These are phyloP conservation scores for Chymomyza costata DNA, from an alignment of 1,140 invertebrate species.

Conservation along the genomic window DNA sequence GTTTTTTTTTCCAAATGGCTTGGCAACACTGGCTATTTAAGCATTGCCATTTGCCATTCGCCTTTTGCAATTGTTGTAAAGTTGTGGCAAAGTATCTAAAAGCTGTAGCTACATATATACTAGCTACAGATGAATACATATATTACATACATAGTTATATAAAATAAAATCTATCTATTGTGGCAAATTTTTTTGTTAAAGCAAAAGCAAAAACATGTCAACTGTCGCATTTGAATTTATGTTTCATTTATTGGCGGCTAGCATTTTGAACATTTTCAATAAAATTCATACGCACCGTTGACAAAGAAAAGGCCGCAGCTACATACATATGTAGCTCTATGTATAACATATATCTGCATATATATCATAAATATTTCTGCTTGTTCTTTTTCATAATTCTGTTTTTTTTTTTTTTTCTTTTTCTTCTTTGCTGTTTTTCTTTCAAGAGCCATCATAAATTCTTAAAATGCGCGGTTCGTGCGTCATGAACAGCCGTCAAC, in stretches of 20 bases:
- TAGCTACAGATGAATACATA: background rate
- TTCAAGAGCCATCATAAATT: constrained; percentile 62
- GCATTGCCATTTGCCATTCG: too few relatives aligned
- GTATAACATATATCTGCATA: background rate
- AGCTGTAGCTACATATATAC: too few relatives aligned
- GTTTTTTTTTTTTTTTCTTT: constrained; percentile 20
- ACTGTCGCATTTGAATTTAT: constrained; percentile 48
- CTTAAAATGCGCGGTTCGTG: constrained; percentile 39
- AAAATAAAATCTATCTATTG: too few relatives aligned
- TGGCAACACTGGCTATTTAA: too few relatives aligned
- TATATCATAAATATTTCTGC: constrained; percentile 3
- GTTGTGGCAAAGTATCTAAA: too few relatives aligned
- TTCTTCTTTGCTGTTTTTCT: constrained; percentile 4
- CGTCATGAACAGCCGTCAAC: constrained; percentile 65
- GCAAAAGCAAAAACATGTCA: too few relatives aligned
- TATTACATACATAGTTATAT: constrained; percentile 1
- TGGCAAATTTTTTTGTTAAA: too few relatives aligned
- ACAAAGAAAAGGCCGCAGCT: constrained; percentile 21
- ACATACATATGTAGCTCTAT: constrained; percentile 1
- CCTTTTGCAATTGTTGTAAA: too few relatives aligned
- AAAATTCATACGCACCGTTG: constrained; percentile 49
- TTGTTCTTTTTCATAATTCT: constrained; percentile 63
- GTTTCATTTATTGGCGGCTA: constrained; percentile 59
- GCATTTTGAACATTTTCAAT: constrained; percentile 58
- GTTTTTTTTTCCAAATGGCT: too few relatives aligned